A percentile compares a stretch with the other conserved stretches of the same genome.
phyloP scores from a whole-genome alignment of 2,888 invertebrate species.

The Nomada hirtipes region DNA sequence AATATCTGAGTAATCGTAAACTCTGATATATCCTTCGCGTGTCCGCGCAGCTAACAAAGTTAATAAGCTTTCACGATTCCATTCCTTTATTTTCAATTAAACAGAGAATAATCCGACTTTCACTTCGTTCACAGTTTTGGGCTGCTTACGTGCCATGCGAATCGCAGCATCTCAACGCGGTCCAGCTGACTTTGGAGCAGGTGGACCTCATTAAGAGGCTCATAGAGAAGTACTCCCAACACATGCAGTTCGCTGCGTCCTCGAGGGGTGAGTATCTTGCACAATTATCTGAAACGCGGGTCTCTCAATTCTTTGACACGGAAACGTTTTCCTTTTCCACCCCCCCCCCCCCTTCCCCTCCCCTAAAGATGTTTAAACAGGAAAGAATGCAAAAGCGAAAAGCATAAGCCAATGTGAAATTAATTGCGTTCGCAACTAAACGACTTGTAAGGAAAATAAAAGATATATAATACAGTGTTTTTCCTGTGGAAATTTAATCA shows the following conservation, averaged over 20 bases:
- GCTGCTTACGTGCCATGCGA: constrained; percentile 90
- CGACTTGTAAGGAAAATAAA: no score
- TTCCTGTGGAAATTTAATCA: no score
- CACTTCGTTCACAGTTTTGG: constrained; percentile 87
- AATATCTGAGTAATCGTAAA: background rate
- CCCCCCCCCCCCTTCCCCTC: no score
- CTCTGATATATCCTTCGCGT: background rate
- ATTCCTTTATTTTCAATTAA: constrained; percentile 29
- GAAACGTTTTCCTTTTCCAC: no score
- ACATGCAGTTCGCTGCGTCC: constrained; percentile 88
- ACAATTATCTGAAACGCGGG: constrained; percentile 14
- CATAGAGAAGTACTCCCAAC: constrained; percentile 88
- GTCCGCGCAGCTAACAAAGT: background rate
- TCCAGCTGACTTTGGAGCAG: constrained; percentile 89
- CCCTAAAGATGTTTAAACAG: no score
- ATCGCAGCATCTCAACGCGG: constrained; percentile 89
- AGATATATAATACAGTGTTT: no score
- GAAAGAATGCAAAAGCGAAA: no score
- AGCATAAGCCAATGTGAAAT: no score
- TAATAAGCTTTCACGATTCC: background rate
- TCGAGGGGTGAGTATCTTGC: constrained; percentile 86
- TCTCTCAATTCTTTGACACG: no score
- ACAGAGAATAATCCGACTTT: constrained; percentile 17
- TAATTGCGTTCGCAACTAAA: no score
- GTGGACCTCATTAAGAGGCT: constrained; percentile 90